Evolutionary conservation across 1,140 invertebrate species (phyloP).

Genomic region (Orchestia grillus): DNA sequence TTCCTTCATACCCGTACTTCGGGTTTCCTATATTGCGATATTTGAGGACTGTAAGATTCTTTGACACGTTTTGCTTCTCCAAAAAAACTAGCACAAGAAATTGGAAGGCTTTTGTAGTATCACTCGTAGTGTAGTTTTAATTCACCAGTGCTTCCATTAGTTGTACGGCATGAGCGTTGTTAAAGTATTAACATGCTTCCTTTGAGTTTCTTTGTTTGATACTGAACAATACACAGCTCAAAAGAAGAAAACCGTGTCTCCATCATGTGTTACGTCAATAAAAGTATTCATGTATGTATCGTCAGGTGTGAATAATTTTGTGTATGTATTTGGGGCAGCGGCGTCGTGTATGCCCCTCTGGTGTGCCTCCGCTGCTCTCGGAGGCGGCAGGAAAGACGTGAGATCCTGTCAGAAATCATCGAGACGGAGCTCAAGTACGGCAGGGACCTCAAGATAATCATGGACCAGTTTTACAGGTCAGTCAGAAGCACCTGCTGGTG

Average conservation of each 20-base stretch:
- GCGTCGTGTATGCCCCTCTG: conserved; percentile 81
- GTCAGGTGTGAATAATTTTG: not conserved
- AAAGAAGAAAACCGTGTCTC: not conserved
- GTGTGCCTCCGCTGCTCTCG: conserved; percentile 90
- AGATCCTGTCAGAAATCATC: conserved; percentile 95
- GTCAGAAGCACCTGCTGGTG: not conserved
- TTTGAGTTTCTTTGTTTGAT: too few relatives aligned
- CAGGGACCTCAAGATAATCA: conserved; percentile 88
- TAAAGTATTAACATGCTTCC: too few relatives aligned
- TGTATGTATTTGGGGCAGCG: conserved; percentile 70
- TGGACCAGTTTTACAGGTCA: conserved; percentile 92
- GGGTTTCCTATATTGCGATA: too few relatives aligned
- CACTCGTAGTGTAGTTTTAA: too few relatives aligned
- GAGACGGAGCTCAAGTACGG: conserved; percentile 97
- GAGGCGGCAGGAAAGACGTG: conserved; percentile 88
- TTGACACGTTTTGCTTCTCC: too few relatives aligned
- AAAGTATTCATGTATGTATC: not conserved
- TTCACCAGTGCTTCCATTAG: not conserved
- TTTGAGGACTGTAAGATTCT: too few relatives aligned
- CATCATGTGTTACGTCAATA: not conserved
- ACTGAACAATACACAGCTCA: not conserved
- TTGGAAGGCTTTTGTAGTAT: too few relatives aligned
- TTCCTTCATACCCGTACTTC: too few relatives aligned
- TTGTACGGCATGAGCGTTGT: too few relatives aligned
- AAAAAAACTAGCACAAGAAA: too few relatives aligned